Evolutionary conservation across 1,140 invertebrate genomes (phyloP), one percentile per base, ranked within the genome.

Genomic region (Leptinotarsa undecemlineata): DNA sequence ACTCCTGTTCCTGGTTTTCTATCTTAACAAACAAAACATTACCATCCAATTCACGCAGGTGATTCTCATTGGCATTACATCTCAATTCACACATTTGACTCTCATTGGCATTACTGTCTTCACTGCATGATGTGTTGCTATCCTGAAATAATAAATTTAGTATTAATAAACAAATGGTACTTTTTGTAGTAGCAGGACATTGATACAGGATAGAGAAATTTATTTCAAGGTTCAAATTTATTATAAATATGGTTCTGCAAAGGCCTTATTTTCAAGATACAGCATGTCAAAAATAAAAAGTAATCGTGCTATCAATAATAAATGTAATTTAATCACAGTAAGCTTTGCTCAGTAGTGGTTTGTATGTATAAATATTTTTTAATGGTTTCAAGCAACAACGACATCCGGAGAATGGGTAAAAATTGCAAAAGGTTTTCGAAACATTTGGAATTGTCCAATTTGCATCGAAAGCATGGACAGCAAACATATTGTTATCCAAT

Each of bases 401-500:
- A 13, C 15, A 57, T 57, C 5, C 15, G 17, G n/a, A 57, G 3
- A 57, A 57, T 57, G 17, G 51, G 51, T 57, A 57, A 57, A 57
- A n/a, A n/a, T n/a, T n/a, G n/a, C n/a, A n/a, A n/a, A n/a, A n/a
- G n/a, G n/a, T n/a, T n/a, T n/a, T n/a, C n/a, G n/a, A n/a, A n/a
- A n/a, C n/a, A n/a, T n/a, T n/a, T n/a, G n/a, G n/a, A n/a, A n/a
- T n/a, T n/a, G n/a, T n/a, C n/a, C n/a, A n/a, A n/a, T n/a, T n/a
- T n/a, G n/a, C n/a, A n/a, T n/a, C n/a, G n/a, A n/a, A n/a, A n/a
- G n/a, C n/a, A 57, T 57, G 3, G 51, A 57, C 51, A 19, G 51
- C 15, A 57, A 57, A 42, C 68, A 74, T n/a, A n/a, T 86, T 70
- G 73, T 77, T 19, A 83, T 81, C 69, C 71, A 73, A 72, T 82